Conservation (phyloP, 1,140 invertebrate genomes). For the Pollicipes pollicipes region DNA sequence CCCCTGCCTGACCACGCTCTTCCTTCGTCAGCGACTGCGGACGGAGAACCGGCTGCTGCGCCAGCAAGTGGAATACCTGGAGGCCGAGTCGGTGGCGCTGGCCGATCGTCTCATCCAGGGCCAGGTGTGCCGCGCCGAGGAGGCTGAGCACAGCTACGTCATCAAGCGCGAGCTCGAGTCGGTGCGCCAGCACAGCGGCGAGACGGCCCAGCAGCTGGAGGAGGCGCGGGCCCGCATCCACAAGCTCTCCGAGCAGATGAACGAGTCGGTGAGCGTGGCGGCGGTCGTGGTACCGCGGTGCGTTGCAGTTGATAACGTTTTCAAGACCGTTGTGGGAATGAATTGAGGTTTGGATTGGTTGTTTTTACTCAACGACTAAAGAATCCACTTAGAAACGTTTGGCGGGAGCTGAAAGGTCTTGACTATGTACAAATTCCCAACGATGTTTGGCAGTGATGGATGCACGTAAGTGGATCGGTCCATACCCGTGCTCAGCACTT, state of each 20-base stretch:
- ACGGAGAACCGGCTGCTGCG: constrained; percentile 87
- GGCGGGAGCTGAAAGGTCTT: too few relatives aligned
- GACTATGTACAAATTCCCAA: too few relatives aligned
- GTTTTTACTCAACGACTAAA: too few relatives aligned
- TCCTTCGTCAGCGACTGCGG: constrained; percentile 50
- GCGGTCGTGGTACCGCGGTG: too few relatives aligned
- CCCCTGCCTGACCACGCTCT: neutral
- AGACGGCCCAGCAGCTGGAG: constrained; percentile 51
- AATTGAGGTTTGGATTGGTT: too few relatives aligned
- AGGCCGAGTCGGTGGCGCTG: constrained; percentile 68
- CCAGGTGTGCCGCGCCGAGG: constrained; percentile 84
- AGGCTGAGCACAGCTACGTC: constrained; percentile 39
- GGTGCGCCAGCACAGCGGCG: constrained; percentile 51
- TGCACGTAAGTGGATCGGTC: too few relatives aligned
- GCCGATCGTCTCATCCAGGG: constrained; percentile 87
- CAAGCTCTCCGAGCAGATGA: constrained; percentile 27
- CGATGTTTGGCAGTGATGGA: too few relatives aligned
- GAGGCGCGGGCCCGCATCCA: constrained; percentile 30
- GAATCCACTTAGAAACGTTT: too few relatives aligned
- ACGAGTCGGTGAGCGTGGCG: neutral
- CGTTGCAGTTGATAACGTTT: too few relatives aligned
- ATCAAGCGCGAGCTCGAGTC: constrained; percentile 48
- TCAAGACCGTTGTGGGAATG: too few relatives aligned
- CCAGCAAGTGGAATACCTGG: constrained; percentile 82
- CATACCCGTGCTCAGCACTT: too few relatives aligned